Evolutionary conservation across 2,113 vertebrate species (phyloP), one percentile per base, ranked within the genome.

Genomic region (Xenopus borealis): DNA sequence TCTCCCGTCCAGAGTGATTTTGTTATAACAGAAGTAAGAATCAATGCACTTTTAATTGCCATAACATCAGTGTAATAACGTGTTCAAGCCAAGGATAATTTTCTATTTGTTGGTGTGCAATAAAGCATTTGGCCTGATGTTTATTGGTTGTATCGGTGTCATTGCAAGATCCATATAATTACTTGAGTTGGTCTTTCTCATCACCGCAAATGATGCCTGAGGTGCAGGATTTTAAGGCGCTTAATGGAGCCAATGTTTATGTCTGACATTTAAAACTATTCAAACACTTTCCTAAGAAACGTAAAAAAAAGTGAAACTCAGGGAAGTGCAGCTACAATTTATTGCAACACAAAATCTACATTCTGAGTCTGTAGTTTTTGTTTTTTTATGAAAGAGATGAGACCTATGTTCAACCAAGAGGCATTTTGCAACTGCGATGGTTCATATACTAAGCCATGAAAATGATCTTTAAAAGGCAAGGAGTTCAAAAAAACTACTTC

Each of bases 11-110:
- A 45, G 71, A 18, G 18, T 55, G 2, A 55, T 55, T n/a, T n/a
- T n/a, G 53, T 55, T 61, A n/a, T n/a, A 23, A 10, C 58, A 55
- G 53, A 61, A 61, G 58, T 61, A 66, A 20, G 72, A 75, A 75
- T 75, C 73, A 59, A 69, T 69, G 66, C 23, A 30, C 18, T 62
- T 69, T 69, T 75, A 69, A 69, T 69, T 75, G 66, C 55, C 23
- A 12, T 12, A 50, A 57, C 18, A 57, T 27, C 66, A 18, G 46
- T 52, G 44, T 69, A 50, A 69, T 75, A 62, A 69, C 46, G 59
- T 46, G 10, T 46, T 45, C n/a, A 33, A 57, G 46, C 45, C 30
- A 61, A 69, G 13, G 62, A 63, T 76, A 20, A 62, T 59, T 69
- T 69, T 58, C 57, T 47, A 62, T 68, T 68, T 75, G 33, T 55